A percentile compares a stretch with the other conserved stretches of the same genome.
phyloP scores from a whole-genome alignment of 2,113 vertebrate species.

The Epinephelus moara region DNA sequence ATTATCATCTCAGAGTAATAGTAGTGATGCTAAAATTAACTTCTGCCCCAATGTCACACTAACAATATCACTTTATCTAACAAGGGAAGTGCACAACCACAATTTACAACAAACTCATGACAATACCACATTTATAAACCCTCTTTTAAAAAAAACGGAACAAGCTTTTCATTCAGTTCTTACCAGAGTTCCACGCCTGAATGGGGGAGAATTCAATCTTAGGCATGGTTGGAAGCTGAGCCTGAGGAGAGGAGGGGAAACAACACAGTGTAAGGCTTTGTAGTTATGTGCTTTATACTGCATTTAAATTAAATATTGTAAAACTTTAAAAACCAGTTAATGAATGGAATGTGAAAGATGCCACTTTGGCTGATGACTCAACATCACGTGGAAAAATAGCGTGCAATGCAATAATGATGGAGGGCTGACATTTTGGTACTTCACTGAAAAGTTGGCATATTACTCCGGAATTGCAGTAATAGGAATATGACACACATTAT shows the following conservation, averaged over 20 bases:
- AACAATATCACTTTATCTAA: neutral
- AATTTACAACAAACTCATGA: constrained; percentile 3
- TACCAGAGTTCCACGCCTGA: constrained; percentile 93
- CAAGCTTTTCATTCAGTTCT: constrained; percentile 47
- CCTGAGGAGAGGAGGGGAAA: constrained; percentile 37
- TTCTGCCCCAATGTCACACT: neutral
- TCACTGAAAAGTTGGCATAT: neutral
- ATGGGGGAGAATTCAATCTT: constrained; percentile 88
- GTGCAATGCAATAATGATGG: neutral
- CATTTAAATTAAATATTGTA: neutral
- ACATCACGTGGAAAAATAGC: neutral
- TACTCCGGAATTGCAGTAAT: neutral
- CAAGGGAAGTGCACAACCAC: neutral
- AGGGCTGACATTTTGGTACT: neutral
- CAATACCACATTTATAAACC: neutral
- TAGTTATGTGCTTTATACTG: neutral
- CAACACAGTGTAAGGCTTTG: neutral
- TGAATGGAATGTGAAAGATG: neutral
- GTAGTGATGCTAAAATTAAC: constrained; percentile 11
- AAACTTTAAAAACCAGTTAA: neutral
- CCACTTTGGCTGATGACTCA: neutral
- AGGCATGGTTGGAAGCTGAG: constrained; percentile 89
- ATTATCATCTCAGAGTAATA: neutral
- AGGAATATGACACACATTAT: neutral
- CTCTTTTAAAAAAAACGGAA: neutral